Percentiles rank a stretch among this genome's conserved stretches.
phyloP scores from a whole-genome alignment of 2,113 vertebrate genomes.

The Scatophagus argus region DNA sequence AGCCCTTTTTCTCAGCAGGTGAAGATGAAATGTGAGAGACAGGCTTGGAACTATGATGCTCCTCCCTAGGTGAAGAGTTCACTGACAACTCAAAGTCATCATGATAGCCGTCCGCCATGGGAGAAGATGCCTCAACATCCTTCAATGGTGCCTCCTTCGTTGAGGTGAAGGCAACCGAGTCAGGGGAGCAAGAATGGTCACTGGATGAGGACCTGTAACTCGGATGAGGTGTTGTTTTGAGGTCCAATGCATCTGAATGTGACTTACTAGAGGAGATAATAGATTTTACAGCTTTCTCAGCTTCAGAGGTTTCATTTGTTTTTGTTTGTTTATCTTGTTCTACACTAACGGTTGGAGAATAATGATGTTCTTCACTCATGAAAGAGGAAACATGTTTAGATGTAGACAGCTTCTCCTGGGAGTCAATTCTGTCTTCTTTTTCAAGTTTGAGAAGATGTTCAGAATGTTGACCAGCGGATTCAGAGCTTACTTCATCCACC shows the following conservation, averaged over 20 bases:
- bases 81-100: constrained; percentile 85
- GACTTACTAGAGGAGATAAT: constrained; percentile 24
- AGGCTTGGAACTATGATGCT: constrained; percentile 60
- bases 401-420: constrained; percentile 59
- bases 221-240: constrained; percentile 54
- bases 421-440: constrained; percentile 62
- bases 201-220: constrained; percentile 62
- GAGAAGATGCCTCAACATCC: constrained; percentile 39
- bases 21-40: constrained; percentile 47
- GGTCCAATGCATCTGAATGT: constrained; percentile 47
- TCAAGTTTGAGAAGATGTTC: constrained; percentile 77
- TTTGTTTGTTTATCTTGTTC: constrained; percentile 19
- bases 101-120: constrained; percentile 70
- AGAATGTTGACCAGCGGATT: constrained; percentile 70
- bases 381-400: constrained; percentile 43
- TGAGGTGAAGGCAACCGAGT: constrained; percentile 79
- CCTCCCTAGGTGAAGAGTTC: constrained; percentile 69
- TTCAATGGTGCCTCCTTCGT: constrained; percentile 73
- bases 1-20: constrained; percentile 54
- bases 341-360: constrained; percentile 19
- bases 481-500: constrained; percentile 72
- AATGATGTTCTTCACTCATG: constrained; percentile 40
- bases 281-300: constrained; percentile 36
- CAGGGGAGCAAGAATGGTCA: constrained; percentile 73
- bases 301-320: constrained; percentile 37